These are phyloP conservation scores for Anodontia alba DNA, from an alignment of 2,888 invertebrate genomes.

Conservation along the genomic window DNA sequence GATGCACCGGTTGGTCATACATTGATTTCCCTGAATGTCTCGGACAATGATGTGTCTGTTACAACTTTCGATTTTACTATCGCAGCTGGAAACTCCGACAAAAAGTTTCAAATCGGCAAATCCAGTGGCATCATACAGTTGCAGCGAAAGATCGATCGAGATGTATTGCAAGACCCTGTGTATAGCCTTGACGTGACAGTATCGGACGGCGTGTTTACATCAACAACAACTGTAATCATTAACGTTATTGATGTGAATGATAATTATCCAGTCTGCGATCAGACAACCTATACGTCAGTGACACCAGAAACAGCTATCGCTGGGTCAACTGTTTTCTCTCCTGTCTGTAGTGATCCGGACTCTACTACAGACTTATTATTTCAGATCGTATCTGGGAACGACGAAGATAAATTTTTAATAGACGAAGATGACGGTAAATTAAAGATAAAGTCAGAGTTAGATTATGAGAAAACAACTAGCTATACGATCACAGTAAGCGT, in stretches of 20 bases:
- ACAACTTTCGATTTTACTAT: conserved; percentile 67
- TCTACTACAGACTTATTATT: conserved; percentile 47
- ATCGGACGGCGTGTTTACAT: conserved; percentile 63
- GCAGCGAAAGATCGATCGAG: conserved; percentile 63
- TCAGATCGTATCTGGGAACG: conserved; percentile 52
- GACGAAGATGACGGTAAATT: conserved; percentile 22
- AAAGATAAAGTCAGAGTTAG: conserved; percentile 54
- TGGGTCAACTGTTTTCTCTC: conserved; percentile 50
- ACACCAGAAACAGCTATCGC: conserved; percentile 45
- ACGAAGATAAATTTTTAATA: conserved; percentile 44
- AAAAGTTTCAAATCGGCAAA: conserved; percentile 66
- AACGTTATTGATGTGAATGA: conserved; percentile 71
- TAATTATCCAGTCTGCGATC: conserved; percentile 67
- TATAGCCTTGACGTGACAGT: conserved; percentile 67
- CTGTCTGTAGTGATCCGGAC: conserved; percentile 49
- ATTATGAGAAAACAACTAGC: conserved; percentile 70
- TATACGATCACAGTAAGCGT: conserved; percentile 66
- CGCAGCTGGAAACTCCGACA: conserved; percentile 63
- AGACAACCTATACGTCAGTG: conserved; percentile 42
- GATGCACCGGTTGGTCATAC: conserved; percentile 56
- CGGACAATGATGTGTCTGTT: conserved; percentile 67
- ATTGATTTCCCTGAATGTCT: conserved; percentile 65
- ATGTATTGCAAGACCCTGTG: conserved; percentile 45
- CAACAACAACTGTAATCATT: conserved; percentile 66
- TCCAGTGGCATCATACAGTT: conserved; percentile 67